phyloP scores from a whole-genome alignment of 2,888 invertebrate genomes.

The Callosobruchus maculatus region DNA sequence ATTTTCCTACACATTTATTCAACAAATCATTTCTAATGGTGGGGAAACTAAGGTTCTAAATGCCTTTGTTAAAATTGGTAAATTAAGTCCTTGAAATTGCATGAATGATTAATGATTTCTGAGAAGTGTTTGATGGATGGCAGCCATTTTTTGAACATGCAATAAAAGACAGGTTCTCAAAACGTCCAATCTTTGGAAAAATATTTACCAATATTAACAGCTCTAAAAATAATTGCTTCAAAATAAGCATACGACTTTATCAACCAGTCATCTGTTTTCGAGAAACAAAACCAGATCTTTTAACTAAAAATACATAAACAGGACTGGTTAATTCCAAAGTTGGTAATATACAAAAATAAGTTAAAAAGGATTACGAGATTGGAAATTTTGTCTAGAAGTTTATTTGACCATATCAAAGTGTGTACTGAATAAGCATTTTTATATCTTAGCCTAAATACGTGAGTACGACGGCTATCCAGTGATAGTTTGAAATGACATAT shows the following conservation, averaged over 20 bases:
- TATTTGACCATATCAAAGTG: too few relatives aligned
- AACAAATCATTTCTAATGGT: neutral
- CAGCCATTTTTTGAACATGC: too few relatives aligned
- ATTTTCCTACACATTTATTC: neutral
- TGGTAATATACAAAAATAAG: conserved; percentile 2
- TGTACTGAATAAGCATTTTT: too few relatives aligned
- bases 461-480: too few relatives aligned
- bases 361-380: neutral
- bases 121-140: too few relatives aligned
- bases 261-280: conserved; percentile 3
- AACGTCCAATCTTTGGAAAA: too few relatives aligned
- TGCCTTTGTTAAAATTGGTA: neutral
- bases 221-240: conserved; percentile 15
- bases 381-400: neutral
- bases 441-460: too few relatives aligned
- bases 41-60: neutral
- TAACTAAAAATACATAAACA: neutral
- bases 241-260: conserved; percentile 16
- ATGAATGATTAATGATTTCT: too few relatives aligned
- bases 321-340: conserved; percentile 3
- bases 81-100: neutral
- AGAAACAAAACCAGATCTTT: neutral
- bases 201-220: neutral
- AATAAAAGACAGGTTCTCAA: too few relatives aligned
- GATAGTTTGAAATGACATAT: too few relatives aligned